phyloP scores from a whole-genome alignment of 2,797 vertebrate genomes.

The Neosilurus mollespiculum region DNA sequence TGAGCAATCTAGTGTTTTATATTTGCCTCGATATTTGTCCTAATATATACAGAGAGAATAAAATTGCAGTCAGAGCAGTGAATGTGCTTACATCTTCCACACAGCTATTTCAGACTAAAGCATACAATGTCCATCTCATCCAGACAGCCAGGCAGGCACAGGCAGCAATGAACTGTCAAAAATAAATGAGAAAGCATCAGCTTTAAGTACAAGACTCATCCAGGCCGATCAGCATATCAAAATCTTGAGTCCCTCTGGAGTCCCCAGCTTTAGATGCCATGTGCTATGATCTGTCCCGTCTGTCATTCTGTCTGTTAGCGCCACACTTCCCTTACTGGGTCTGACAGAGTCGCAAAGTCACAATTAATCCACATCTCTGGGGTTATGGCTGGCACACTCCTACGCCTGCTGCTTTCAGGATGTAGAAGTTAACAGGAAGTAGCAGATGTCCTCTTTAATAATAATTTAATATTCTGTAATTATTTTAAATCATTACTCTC shows the following conservation, averaged over 20 bases:
- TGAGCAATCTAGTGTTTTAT: not conserved
- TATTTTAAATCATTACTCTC: not conserved
- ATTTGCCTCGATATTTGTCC: not conserved
- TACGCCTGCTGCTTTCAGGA: constrained; percentile 50
- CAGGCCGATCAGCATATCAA: constrained; percentile 46
- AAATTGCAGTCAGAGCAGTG: not conserved
- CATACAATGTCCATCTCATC: not conserved
- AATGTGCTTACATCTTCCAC: not conserved
- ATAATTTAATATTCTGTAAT: constrained; percentile 3
- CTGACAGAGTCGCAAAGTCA: constrained; percentile 65
- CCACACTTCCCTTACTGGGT: constrained; percentile 74
- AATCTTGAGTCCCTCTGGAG: constrained; percentile 70
- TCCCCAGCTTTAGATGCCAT: constrained; percentile 77
- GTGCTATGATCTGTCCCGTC: constrained; percentile 82
- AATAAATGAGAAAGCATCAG: constrained; percentile 24
- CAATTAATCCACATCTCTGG: constrained; percentile 77
- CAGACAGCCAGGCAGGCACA: not conserved
- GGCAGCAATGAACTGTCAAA: constrained; percentile 3
- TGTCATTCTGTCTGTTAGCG: constrained; percentile 79
- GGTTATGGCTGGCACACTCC: constrained; percentile 50
- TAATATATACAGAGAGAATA: not conserved
- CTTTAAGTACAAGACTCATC: constrained; percentile 38
- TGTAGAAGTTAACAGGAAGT: constrained; percentile 37
- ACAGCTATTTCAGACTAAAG: not conserved
- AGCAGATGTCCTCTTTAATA: constrained; percentile 37